Evolutionary conservation across 2,888 invertebrate genomes (phyloP).

Genomic region (Ptilodon capucinus): DNA sequence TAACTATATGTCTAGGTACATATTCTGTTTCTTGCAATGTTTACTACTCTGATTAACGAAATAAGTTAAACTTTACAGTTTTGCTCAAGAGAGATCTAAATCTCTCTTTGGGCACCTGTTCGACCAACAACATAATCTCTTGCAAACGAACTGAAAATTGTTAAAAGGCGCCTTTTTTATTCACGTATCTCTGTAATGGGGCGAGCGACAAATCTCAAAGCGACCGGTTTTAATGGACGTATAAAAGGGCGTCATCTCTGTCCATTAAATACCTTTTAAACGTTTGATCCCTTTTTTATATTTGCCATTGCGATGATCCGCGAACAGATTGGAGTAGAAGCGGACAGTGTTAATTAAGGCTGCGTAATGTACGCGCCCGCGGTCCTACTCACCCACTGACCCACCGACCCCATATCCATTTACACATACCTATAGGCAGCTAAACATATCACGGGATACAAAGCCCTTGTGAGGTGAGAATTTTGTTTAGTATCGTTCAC

Average conservation of each 20-base stretch:
- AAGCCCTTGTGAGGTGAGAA: not conserved
- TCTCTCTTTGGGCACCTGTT: constrained; percentile 17
- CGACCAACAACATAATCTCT: constrained; percentile 46
- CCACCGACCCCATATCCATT: constrained; percentile 16
- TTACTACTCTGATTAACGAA: too few relatives aligned
- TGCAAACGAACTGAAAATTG: constrained; percentile 67
- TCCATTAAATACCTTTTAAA: constrained; percentile 82
- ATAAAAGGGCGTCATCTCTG: constrained; percentile 77
- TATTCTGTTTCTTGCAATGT: too few relatives aligned
- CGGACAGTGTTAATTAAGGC: constrained; percentile 67
- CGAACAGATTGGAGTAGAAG: constrained; percentile 61
- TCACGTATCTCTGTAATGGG: constrained; percentile 60
- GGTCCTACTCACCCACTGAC: constrained; percentile 29
- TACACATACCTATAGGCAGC: not conserved
- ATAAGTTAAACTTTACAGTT: too few relatives aligned
- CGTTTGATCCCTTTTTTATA: constrained; percentile 81
- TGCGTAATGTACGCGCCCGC: constrained; percentile 35
- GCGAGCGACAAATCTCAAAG: constrained; percentile 72
- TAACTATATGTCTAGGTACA: too few relatives aligned
- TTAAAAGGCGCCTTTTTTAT: constrained; percentile 65
- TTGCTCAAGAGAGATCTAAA: too few relatives aligned
- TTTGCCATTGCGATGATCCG: constrained; percentile 72
- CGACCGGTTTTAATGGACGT: constrained; percentile 76
- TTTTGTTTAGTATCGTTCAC: not conserved
- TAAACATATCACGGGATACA: not conserved